These are phyloP conservation scores for Trichoplusia ni DNA, from an alignment of 1,140 invertebrate species.

Conservation along the genomic window DNA sequence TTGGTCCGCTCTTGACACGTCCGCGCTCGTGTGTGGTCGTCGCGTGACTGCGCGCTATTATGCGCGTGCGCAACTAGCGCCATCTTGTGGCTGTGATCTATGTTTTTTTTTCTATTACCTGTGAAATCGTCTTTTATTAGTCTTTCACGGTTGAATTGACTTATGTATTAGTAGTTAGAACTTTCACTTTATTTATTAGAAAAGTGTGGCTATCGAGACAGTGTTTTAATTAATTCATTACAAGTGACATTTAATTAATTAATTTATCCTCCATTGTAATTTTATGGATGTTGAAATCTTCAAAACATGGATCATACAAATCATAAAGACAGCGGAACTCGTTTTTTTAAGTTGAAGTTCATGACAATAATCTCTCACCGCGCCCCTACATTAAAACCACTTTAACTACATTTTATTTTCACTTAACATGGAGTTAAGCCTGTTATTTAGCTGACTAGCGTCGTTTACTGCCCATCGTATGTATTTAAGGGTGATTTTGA, in stretches of 20 bases:
- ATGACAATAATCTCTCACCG: constrained; percentile 15
- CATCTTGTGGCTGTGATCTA: constrained; percentile 44
- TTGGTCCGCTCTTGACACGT: constrained; percentile 47
- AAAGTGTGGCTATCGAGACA: background rate
- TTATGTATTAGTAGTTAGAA: background rate
- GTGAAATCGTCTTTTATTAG: constrained; percentile 21
- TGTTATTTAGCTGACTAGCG: constrained; percentile 41
- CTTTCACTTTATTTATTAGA: constrained; percentile 12
- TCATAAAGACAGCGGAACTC: too few relatives aligned
- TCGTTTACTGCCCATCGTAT: constrained; percentile 9
- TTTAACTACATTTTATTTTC: constrained; percentile 48
- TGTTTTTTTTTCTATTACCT: constrained; percentile 25
- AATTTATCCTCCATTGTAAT: too few relatives aligned
- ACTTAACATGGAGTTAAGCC: constrained; percentile 44
- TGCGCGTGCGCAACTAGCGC: constrained; percentile 46
- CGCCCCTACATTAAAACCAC: constrained; percentile 37
- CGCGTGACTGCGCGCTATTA: constrained; percentile 64
- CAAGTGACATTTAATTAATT: background rate
- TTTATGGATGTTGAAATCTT: too few relatives aligned
- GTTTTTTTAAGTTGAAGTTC: background rate
- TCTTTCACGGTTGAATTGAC: constrained; percentile 15
- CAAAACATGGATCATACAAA: too few relatives aligned
- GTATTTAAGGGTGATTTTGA: constrained; percentile 27
- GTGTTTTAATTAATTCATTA: background rate
- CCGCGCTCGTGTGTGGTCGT: constrained; percentile 59